Evolutionary conservation across 1,140 invertebrate species (phyloP).

Genomic region (Meteorus sp.): DNA sequence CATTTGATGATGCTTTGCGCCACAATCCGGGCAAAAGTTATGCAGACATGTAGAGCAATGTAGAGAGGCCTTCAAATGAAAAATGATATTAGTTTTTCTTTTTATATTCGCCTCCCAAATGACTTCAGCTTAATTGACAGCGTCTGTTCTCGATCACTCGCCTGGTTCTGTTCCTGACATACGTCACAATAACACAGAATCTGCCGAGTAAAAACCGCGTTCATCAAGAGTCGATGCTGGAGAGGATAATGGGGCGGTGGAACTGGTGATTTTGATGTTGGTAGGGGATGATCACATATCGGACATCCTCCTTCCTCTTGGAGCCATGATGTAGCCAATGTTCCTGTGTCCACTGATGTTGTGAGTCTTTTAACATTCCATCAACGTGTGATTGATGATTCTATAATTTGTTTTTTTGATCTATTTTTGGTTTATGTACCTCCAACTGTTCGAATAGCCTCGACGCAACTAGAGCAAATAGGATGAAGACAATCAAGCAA

Average conservation of each 20-base stretch:
- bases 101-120: neutral
- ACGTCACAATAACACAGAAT: slow-evolving; percentile 45
- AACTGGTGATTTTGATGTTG: slow-evolving; percentile 32
- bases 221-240: slow-evolving; percentile 48
- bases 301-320: slow-evolving; percentile 40
- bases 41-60: slow-evolving; percentile 54
- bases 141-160: slow-evolving; percentile 15
- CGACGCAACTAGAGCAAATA: slow-evolving; percentile 47
- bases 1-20: slow-evolving; percentile 47
- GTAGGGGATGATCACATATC: slow-evolving; percentile 47
- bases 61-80: slow-evolving; percentile 42
- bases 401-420: too few species aligned
- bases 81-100: neutral
- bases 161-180: slow-evolving; percentile 47
- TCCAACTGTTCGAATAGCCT: slow-evolving; percentile 40
- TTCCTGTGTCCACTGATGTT: slow-evolving; percentile 1
- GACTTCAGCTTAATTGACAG: slow-evolving; percentile 1
- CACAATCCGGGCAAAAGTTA: slow-evolving; percentile 55
- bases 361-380: slow-evolving; percentile 1
- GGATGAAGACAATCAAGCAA: slow-evolving; percentile 51
- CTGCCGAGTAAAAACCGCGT: slow-evolving; percentile 43
- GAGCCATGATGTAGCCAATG: slow-evolving; percentile 23
- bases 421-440: slow-evolving; percentile 28
- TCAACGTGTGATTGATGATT: neutral
- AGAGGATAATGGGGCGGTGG: slow-evolving; percentile 53